Conservation (phyloP, 2,797 vertebrate genomes). For the Leuciscus waleckii region DNA sequence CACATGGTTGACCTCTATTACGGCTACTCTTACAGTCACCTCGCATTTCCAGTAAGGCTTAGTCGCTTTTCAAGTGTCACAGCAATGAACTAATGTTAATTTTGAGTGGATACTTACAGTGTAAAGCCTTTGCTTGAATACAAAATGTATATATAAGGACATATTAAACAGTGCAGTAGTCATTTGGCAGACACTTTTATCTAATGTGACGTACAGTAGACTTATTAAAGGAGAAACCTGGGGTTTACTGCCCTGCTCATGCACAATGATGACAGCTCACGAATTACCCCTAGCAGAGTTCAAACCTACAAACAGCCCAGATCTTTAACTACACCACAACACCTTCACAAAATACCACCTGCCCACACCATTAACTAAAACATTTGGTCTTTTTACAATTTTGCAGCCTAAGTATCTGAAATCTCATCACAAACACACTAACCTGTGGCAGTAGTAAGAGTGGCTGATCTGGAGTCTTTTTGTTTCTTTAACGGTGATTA, state of each 20-base stretch:
- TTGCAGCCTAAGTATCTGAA: neutral
- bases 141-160: neutral
- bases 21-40: conserved; percentile 19
- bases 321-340: neutral
- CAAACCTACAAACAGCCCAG: conserved; percentile 9
- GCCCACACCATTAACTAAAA: neutral
- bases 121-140: conserved; percentile 37
- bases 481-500: neutral
- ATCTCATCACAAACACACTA: neutral
- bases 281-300: neutral
- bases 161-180: neutral
- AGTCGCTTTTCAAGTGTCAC: conserved; percentile 50
- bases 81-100: conserved; percentile 49
- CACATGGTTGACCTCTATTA: conserved; percentile 52
- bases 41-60: conserved; percentile 52
- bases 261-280: neutral
- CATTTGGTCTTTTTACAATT: neutral
- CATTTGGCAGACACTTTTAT: conserved; percentile 1
- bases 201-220: neutral
- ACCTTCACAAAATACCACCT: neutral
- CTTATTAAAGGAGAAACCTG: conserved; percentile 17
- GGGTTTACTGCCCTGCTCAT: neutral
- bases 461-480: neutral
- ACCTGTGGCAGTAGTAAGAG: neutral
- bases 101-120: conserved; percentile 47